Base-by-base conservation (phyloP, 2,797 vertebrate genomes). In the Nannoperca australis region DNA sequence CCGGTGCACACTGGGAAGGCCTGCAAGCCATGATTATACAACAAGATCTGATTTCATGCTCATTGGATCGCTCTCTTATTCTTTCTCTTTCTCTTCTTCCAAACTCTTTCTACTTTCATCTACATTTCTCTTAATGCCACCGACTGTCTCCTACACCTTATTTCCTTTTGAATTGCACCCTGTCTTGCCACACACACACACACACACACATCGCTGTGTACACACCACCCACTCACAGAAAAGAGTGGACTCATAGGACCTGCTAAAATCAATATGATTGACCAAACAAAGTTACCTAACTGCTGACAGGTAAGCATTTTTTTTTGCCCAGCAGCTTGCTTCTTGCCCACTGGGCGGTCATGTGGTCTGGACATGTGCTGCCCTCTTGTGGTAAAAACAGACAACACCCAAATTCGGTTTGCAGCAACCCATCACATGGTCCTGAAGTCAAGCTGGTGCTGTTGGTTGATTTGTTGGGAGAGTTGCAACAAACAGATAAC, bases 1-100 rank as follows among this genome's bases (percentile, higher is more conserved):
- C 82, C 51, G 24, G 71, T 85, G 81, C 74, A 82, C 67, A 59
- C 79, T 73, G 85, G 87, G 88, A 91, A 89, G 78, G 81, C 82
- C 90, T 84, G 84, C 53, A 22, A 91, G 88, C 78, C 55, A 75
- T 0, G 72, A 79, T 92, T 92, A 94, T 66, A 93, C 83, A 69
- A 72, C 42, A 50, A 80, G 76, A 91, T 92, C 81, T 78, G 83
- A 91, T 94, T 91, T 91, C 87, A 90, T 78, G 80, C 85, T 86
- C 73, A 85, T 10, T 89, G 78, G 73, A 79, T 80, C 53, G 40
- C 73, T 70, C 68, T 36, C 32, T 22, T 27, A n/a, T 36, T 73
- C 58, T 69, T 45, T 11, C 61, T 45, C 42, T 67, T 70, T 22
- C 1, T 44, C 47, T 71, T 68, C 27, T 22, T 76, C 32, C 4